These are phyloP conservation scores for Paedocypris sp. DNA, from an alignment of 2,113 vertebrate genomes.

Conservation along the genomic window DNA sequence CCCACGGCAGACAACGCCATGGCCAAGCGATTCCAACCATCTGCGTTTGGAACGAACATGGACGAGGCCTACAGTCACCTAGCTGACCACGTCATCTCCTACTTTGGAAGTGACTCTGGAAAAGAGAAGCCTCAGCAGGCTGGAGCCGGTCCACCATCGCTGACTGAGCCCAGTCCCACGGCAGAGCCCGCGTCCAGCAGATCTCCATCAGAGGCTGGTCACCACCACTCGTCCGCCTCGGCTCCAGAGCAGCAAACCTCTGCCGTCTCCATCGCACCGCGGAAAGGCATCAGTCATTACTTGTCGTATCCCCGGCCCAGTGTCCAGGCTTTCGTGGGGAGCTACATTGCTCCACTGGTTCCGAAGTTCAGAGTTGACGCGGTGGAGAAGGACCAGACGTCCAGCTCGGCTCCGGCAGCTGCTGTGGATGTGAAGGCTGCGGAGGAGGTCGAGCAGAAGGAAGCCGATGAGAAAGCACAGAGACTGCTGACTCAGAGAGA, in stretches of 20 bases:
- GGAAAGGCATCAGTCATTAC: constrained; percentile 79
- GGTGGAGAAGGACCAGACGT: constrained; percentile 44
- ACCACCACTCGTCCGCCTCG: neutral
- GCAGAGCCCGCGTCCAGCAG: constrained; percentile 34
- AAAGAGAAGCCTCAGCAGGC: constrained; percentile 32
- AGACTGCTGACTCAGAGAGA: constrained; percentile 71
- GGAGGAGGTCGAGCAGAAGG: constrained; percentile 52
- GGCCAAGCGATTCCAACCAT: constrained; percentile 71
- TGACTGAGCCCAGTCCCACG: neutral
- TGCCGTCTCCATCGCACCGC: constrained; percentile 49
- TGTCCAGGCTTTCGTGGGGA: constrained; percentile 86
- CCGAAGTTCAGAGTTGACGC: constrained; percentile 72
- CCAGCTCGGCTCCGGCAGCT: constrained; percentile 28
- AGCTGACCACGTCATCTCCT: constrained; percentile 78
- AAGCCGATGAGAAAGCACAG: constrained; percentile 61
- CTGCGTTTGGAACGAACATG: constrained; percentile 69
- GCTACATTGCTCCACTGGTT: constrained; percentile 80
- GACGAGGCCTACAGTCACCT: constrained; percentile 79
- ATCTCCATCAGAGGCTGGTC: constrained; percentile 3
- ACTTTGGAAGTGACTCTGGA: constrained; percentile 59
- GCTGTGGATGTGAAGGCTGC: constrained; percentile 27
- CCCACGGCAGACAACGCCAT: no score
- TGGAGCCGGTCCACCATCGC: neutral
- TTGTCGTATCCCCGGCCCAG: constrained; percentile 80
- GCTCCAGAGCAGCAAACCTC: neutral